Evolutionary conservation across 2,113 vertebrate species (phyloP).

Genomic region (Cisticola juncidis): DNA sequence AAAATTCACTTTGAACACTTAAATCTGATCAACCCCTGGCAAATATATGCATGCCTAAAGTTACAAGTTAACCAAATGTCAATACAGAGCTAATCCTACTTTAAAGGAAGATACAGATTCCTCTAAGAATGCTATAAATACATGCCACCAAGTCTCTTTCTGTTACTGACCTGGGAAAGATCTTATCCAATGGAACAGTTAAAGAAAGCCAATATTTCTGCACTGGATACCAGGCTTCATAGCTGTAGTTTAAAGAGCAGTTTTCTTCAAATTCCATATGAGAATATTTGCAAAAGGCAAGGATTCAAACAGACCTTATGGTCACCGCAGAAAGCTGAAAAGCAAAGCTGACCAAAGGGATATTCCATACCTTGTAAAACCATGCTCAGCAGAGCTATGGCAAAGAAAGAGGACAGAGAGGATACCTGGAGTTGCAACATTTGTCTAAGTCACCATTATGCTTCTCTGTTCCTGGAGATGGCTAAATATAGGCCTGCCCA

Average conservation of each 20-base stretch:
- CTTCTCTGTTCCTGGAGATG: neutral
- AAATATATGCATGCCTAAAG: neutral
- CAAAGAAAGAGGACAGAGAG: fast-evolving
- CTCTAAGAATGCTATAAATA: neutral
- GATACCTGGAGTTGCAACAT: neutral
- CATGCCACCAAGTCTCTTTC: neutral
- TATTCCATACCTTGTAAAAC: neutral
- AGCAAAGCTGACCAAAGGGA: neutral
- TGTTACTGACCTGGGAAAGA: neutral
- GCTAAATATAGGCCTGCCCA: neutral
- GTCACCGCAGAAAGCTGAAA: neutral
- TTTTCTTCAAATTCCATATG: neutral
- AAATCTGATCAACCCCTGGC: neutral
- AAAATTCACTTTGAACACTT: neutral
- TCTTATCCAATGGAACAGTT: neutral
- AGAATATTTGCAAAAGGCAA: neutral
- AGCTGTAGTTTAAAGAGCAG: neutral
- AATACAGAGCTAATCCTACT: neutral
- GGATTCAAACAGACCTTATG: neutral
- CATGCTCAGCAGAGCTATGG: neutral
- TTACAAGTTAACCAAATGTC: neutral
- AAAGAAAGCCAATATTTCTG: neutral
- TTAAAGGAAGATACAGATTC: neutral
- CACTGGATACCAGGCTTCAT: neutral
- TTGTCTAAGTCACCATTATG: neutral